Base-by-base conservation (phyloP, 2,797 vertebrate species). In the Percopsis omiscomaycus region DNA sequence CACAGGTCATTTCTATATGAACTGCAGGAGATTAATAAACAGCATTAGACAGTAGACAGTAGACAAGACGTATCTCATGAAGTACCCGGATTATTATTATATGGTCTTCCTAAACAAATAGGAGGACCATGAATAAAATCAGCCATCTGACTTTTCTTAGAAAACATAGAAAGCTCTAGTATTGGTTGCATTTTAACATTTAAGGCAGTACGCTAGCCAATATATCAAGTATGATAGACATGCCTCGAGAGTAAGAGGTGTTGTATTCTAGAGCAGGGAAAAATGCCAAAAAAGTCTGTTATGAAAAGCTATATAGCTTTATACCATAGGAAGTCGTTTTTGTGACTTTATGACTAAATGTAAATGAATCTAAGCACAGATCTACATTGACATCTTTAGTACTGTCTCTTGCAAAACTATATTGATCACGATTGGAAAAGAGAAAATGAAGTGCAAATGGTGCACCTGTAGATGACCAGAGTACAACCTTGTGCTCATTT, bases 1-100 rank as follows among this genome's bases (percentile, higher is more conserved):
- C 93, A 92, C 96, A 98, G 91, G 96, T 96, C 96, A 99, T 99
- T 88, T 92, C 95, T 96, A 85, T 68, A 65, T 73, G 51, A 57
- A 28, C 70, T 80, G 74, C 28, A 72, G 71, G 51, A 79, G 15
- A 15, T 59, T 15, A 78, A 70, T 65, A 69, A 56, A 70, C 64
- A 75, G 61, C 22, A 64, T 74, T 68, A 71, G 66, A 55, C 64
- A 74, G 64, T 69, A 32, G 68, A 67, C 59, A 53, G 3, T 30
- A 46, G 54, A 52, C 11, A 22, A 22, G 22, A 22, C 22, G 22
- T 22, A 22, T 22, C 22, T 22, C 22, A 22, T 22, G 22, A 22
- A 22, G 22, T 22, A 22, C 8, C 9, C 2, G 6, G 37, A 42
- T 42, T 9, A 42, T 42, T 42, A 42, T 42, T 2, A 42, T 9